Percentiles rank a stretch among this genome's conserved stretches.
Conservation (phyloP, 2,888 invertebrate genomes). For the Troides aeacus region DNA sequence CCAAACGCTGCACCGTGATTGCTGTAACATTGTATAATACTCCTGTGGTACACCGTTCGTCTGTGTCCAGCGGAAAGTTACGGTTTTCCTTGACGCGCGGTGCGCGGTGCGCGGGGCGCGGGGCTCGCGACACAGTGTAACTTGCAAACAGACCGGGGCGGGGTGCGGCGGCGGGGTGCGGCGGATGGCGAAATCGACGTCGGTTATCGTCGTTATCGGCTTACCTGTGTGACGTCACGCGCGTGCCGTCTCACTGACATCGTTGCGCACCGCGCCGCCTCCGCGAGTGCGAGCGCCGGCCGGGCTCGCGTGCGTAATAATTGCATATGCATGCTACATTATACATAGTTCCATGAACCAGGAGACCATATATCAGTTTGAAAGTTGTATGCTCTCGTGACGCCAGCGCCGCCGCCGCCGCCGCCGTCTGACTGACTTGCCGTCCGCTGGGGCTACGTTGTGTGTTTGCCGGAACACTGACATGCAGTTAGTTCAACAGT, state of each 20-base stretch:
- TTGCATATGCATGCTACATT: no score
- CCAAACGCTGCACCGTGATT: background rate
- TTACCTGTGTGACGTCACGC: conserved; percentile 61
- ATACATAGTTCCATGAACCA: no score
- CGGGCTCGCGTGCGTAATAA: conserved; percentile 1
- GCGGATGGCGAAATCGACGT: conserved; percentile 13
- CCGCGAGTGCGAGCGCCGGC: background rate
- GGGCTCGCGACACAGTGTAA: conserved; percentile 14
- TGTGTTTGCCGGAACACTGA: no score
- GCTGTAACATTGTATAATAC: no score
- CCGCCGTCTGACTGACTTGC: no score
- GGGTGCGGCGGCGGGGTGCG: background rate
- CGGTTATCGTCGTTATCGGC: conserved; percentile 55
- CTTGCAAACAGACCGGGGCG: conserved; percentile 5
- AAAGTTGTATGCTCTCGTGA: no score
- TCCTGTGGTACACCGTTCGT: no score
- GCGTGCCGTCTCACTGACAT: background rate
- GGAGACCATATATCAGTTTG: no score
- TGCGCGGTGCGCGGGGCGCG: conserved; percentile 1
- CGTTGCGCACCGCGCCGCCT: conserved; percentile 2
- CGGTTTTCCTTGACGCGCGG: no score
- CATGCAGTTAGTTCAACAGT: conserved; percentile 34
- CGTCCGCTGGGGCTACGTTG: no score
- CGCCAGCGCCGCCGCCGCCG: no score
- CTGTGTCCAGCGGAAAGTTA: no score